A percentile compares a stretch with the other conserved stretches of the same genome.
Conservation (phyloP, 1,140 invertebrate genomes). For the Anthonomus grandis region DNA sequence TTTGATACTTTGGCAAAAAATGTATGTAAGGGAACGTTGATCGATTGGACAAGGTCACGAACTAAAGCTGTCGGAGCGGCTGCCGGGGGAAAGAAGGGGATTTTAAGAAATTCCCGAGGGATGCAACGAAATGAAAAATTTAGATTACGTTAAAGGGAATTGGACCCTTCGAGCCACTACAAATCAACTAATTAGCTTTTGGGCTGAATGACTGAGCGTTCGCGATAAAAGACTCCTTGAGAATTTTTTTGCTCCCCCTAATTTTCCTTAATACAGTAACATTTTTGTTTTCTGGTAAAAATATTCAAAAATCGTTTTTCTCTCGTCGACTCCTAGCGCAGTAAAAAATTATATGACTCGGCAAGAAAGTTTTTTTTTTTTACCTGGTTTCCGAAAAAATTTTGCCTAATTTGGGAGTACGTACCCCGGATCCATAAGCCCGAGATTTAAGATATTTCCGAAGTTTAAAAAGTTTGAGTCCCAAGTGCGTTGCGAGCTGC, state of each 20-base stretch:
- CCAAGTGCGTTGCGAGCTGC: conserved; percentile 22
- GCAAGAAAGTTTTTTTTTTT: no score
- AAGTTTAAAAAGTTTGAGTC: conserved; percentile 32
- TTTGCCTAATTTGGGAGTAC: conserved; percentile 7
- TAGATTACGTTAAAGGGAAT: conserved; percentile 48
- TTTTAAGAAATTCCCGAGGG: conserved; percentile 33
- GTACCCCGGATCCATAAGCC: conserved; percentile 18
- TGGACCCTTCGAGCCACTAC: conserved; percentile 46
- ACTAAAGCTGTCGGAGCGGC: conserved; percentile 15
- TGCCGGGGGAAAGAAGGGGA: no score
- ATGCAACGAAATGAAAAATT: conserved; percentile 46
- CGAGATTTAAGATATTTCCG: conserved; percentile 23
- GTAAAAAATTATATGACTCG: no score
- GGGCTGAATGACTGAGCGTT: conserved; percentile 27
- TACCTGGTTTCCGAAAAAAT: no score
- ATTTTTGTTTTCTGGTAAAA: no score
- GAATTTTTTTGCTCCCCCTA: no score
- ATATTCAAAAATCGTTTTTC: no score
- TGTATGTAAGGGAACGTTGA: conserved; percentile 15
- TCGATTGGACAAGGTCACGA: conserved; percentile 29
- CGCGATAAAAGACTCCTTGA: no score
- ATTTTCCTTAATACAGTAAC: no score
- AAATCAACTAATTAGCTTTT: conserved; percentile 49
- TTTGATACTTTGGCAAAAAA: conserved; percentile 26
- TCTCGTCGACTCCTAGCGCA: no score